These are phyloP conservation scores for Porites divaricata DNA, from an alignment of 92 coral and sea anemone genomes.

Conservation along the genomic window DNA sequence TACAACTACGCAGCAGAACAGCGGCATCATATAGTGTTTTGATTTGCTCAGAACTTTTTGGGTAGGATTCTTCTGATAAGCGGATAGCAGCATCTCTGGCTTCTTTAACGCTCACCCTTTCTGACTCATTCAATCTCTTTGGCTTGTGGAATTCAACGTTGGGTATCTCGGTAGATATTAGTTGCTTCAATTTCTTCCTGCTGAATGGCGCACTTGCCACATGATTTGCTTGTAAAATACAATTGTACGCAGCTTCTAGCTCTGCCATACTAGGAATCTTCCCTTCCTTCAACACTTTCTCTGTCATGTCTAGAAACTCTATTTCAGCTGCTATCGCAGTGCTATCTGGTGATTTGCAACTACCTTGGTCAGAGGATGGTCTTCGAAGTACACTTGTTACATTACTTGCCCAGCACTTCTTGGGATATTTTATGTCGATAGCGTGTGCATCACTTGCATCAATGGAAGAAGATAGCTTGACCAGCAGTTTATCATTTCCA, in stretches of 20 bases:
- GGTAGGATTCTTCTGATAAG: too few relatives aligned
- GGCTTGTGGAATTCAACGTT: too few relatives aligned
- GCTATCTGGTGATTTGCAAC: too few relatives aligned
- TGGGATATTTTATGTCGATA: conserved; percentile 24
- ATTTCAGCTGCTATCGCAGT: conserved; percentile 62
- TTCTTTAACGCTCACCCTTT: conserved; percentile 53
- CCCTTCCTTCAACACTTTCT: conserved; percentile 47
- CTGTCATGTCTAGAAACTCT: conserved; percentile 57
- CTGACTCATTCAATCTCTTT: too few relatives aligned
- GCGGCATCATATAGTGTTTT: too few relatives aligned
- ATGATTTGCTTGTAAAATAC: conserved; percentile 50
- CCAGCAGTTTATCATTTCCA: not conserved
- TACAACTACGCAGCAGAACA: too few relatives aligned
- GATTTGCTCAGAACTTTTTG: conserved; percentile 16
- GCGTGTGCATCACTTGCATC: conserved; percentile 31
- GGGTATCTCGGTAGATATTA: too few relatives aligned
- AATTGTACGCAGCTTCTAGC: conserved; percentile 32
- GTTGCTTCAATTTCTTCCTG: too few relatives aligned
- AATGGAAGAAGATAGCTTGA: conserved; percentile 27
- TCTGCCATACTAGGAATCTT: conserved; percentile 35
- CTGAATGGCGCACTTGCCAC: conserved; percentile 43
- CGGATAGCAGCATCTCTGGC: too few relatives aligned
- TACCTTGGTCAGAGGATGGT: too few relatives aligned
- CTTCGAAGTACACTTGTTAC: not conserved
- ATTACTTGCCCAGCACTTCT: not conserved